Evolutionary conservation across 2,113 vertebrate species (phyloP), one percentile per base, ranked within the genome.

Genomic region (Callaeas wilsoni): DNA sequence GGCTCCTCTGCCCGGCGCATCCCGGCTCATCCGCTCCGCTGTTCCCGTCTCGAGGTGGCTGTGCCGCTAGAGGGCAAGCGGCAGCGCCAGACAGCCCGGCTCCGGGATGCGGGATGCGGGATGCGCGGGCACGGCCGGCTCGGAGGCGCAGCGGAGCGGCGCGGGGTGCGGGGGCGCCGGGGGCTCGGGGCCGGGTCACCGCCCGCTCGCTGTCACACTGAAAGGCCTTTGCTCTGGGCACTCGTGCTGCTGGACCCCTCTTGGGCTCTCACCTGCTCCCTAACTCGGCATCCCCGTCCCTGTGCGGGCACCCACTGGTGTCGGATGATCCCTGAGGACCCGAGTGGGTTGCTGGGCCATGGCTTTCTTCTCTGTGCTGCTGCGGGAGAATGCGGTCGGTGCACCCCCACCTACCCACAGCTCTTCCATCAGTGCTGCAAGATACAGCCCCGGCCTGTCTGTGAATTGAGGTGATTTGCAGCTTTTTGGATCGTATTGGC

Each of bases 41-140:
- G 0, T 2, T 26, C 13, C 23, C 9, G 35, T n/a, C 13, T 5
- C 2, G 9, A 57, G 46, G 84, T 1, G 62, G 37, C 86, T 94
- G 69, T 80, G 86, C 94, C 97, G 93, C 97, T 93, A 93, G 97
- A 97, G 96, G 96, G 95, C 97, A 97, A 96, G 96, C 93, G 93
- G 93, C 75, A 65, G 95, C 86, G 59, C 22, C 32, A 77, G 86
- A 84, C 81, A 32, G 90, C 73, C 16, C 30, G 83, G 70, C 60
- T 75, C 52, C 53, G 70, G 59, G 33, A 11, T 76, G 29, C 27
- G 42, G 29, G 42, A 4, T 37, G 27, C 33, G 25, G 9, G 60
- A 22, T 69, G 64, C 30, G 46, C 42, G 35, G 44, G 25, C 39
- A 62, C 21, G 37, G 56, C 68, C 26, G 57, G 57, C 57, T 46